Percentiles rank a stretch among this genome's conserved stretches.
phyloP scores from a whole-genome alignment of 2,113 vertebrate species.

The Enhydra lutris region DNA sequence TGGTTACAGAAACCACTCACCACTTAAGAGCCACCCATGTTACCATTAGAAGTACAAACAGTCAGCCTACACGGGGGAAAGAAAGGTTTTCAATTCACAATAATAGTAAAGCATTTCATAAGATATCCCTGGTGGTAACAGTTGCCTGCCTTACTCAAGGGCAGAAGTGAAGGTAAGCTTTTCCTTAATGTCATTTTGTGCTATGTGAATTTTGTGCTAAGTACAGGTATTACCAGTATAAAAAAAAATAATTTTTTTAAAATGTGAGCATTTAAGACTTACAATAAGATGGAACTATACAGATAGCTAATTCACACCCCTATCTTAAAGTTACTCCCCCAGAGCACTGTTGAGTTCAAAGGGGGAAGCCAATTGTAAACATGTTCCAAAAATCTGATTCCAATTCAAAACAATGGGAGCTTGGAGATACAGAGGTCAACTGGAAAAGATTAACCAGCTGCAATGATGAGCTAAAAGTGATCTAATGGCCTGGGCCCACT shows the following conservation, averaged over 20 bases:
- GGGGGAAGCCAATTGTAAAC: neutral
- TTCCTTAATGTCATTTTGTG: neutral
- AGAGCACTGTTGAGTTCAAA: neutral
- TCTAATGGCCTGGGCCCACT: neutral
- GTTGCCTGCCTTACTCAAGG: neutral
- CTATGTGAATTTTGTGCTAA: neutral
- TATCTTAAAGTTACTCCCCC: neutral
- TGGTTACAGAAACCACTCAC: neutral
- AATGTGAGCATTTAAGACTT: neutral
- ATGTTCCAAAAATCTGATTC: neutral
- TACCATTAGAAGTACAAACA: neutral
- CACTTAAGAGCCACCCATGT: neutral
- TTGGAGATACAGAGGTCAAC: neutral
- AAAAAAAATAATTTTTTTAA: neutral
- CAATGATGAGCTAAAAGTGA: neutral
- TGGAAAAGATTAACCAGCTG: neutral
- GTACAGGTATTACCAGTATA: neutral
- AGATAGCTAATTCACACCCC: neutral
- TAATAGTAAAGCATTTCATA: neutral
- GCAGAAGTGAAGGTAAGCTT: neutral
- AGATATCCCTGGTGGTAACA: neutral
- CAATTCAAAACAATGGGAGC: neutral
- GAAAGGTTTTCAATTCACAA: neutral
- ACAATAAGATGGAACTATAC: neutral
- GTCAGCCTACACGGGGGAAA: neutral